phyloP scores from a whole-genome alignment of 2,888 invertebrate genomes.

The Plebejus anna region DNA sequence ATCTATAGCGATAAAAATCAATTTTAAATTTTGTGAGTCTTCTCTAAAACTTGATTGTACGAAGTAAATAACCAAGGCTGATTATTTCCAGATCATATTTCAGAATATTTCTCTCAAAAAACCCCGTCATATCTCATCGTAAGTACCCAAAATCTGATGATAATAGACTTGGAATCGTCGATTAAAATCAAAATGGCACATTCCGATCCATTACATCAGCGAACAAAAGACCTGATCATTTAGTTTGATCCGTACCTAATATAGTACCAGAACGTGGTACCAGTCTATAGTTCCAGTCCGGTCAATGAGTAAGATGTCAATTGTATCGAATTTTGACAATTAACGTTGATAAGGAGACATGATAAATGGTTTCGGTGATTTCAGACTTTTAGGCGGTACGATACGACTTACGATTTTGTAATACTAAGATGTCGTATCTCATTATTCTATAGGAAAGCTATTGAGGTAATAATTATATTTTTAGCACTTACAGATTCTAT shows the following conservation, averaged over 20 bases:
- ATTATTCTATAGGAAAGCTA: background rate
- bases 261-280: background rate
- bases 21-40: no score
- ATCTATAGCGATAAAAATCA: no score
- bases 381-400: slow-evolving; percentile 16
- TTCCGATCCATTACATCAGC: slow-evolving; percentile 3
- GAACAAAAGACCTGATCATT: slow-evolving; percentile 2
- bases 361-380: slow-evolving; percentile 28
- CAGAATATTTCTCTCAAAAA: background rate
- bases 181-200: slow-evolving; percentile 5
- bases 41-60: no score
- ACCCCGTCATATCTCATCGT: background rate
- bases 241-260: background rate
- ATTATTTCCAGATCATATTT: background rate
- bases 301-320: slow-evolving; percentile 43
- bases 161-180: background rate
- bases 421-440: background rate
- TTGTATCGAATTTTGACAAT: slow-evolving; percentile 40
- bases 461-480: no score
- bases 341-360: slow-evolving; percentile 34
- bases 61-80: no score
- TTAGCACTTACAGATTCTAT: no score
- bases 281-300: background rate
- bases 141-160: background rate
- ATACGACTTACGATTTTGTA: slow-evolving; percentile 1